These are phyloP conservation scores for Semaprochilodus insignis DNA, from an alignment of 2,797 vertebrate genomes.

Conservation along the genomic window DNA sequence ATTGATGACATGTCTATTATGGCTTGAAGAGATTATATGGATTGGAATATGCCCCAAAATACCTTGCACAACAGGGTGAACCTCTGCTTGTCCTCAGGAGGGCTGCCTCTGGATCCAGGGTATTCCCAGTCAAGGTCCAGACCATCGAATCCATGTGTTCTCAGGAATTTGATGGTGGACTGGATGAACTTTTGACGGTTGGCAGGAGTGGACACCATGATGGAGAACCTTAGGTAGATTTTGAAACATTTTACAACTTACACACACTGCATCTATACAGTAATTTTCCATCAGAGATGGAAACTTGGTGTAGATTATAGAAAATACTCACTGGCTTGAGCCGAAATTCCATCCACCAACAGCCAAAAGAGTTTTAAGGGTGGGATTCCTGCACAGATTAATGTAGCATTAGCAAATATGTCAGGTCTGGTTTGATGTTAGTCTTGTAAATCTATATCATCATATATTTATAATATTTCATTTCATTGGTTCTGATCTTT, in stretches of 20 bases:
- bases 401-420: neutral
- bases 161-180: constrained; percentile 75
- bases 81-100: constrained; percentile 68
- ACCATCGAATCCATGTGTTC: constrained; percentile 77
- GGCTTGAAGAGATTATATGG: neutral
- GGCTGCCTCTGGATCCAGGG: constrained; percentile 68
- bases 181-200: constrained; percentile 74
- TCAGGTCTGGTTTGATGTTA: neutral
- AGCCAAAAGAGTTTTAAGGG: constrained; percentile 81
- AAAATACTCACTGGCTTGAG: constrained; percentile 61
- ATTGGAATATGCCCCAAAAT: neutral
- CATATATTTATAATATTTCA: neutral
- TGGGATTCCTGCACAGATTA: constrained; percentile 67
- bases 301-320: neutral
- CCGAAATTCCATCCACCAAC: constrained; percentile 77
- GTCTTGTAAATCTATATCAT: neutral
- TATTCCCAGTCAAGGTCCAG: constrained; percentile 82
- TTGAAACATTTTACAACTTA: neutral
- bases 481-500: neutral
- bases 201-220: constrained; percentile 69
- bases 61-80: constrained; percentile 79
- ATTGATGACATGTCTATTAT: neutral
- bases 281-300: neutral
- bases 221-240: constrained; percentile 74
- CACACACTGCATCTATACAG: neutral